Evolutionary conservation across 2,888 invertebrate species (phyloP), one percentile per base, ranked within the genome.

Genomic region (Parochlus steinenii): DNA sequence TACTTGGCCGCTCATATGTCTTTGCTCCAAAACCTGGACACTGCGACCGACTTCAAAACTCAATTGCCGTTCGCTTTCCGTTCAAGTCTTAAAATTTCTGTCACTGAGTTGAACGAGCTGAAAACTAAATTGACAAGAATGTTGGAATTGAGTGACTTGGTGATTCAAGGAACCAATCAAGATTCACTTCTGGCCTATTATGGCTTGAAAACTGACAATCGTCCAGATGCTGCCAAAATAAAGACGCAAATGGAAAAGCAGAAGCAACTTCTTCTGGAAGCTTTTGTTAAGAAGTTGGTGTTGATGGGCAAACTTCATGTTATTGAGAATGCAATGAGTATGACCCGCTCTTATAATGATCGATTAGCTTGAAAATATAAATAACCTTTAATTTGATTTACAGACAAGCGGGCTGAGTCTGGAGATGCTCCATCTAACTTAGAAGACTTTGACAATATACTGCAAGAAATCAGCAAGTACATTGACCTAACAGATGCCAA

Each of bases 191-290:
- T 93, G 18, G 76, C 80, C 1, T 81, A 77, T 53, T 71, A 79
- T 42, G 92, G 92, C 4, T 69, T 82, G 47, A 92, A 90, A 59
- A 71, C 70, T 39, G 90, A 93, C 55, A 69, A 70, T n/a, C 66
- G 85, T 33, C 58, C 69, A 2, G 89, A 92, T 53, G 83, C 90
- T 2, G 62, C 64, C 23, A 85, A 85, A 58, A 77, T 82, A 41
- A 90, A 87, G 63, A 71, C 66, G 80, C 81, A 52, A 66, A 85
- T 87, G 70, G 92, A 93, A 43, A 81, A 81, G 49, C 79, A 82
- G 52, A 86, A 80, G 50, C 69, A 63, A 31, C 73, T 73, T 40
- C 62, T 89, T 32, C 57, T 92, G 28, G 92, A 93, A 46, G 81
- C 85, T 15, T 58, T 85, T 32, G 69, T 74, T 22, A 74, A 78